phyloP scores from a whole-genome alignment of 2,888 invertebrate genomes.

The Meiosimyza platycephala region DNA sequence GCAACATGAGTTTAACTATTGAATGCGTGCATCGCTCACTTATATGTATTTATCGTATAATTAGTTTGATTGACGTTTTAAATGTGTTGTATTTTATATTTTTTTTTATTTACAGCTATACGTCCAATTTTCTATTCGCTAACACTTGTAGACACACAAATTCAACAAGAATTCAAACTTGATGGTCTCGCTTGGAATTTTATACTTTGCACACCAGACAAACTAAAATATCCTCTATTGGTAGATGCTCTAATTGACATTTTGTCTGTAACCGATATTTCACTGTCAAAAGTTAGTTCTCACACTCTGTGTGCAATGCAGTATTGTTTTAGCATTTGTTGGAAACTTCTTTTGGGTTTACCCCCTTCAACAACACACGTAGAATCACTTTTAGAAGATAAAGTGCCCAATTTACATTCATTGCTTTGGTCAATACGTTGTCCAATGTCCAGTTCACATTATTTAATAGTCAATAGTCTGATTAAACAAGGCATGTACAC shows the following conservation, averaged over 20 bases:
- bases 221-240: conserved; percentile 86
- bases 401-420: conserved; percentile 82
- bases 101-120: conserved; percentile 70
- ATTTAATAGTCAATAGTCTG: conserved; percentile 88
- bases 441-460: conserved; percentile 83
- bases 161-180: conserved; percentile 85
- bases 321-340: conserved; percentile 80
- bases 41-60: no score
- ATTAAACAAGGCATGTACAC: conserved; percentile 92
- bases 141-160: conserved; percentile 75
- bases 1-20: no score
- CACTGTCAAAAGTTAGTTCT: conserved; percentile 66
- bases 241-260: conserved; percentile 88
- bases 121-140: conserved; percentile 93
- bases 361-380: conserved; percentile 92
- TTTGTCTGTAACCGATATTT: conserved; percentile 82
- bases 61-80: no score
- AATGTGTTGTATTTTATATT: no score
- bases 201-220: conserved; percentile 91
- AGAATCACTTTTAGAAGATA: conserved; percentile 80
- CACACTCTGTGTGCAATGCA: conserved; percentile 85
- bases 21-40: no score
- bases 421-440: conserved; percentile 91
- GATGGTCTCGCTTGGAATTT: conserved; percentile 95
- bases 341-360: conserved; percentile 82